Conservation (phyloP, 2,888 invertebrate species). For the Sinhomidia bicolor region DNA sequence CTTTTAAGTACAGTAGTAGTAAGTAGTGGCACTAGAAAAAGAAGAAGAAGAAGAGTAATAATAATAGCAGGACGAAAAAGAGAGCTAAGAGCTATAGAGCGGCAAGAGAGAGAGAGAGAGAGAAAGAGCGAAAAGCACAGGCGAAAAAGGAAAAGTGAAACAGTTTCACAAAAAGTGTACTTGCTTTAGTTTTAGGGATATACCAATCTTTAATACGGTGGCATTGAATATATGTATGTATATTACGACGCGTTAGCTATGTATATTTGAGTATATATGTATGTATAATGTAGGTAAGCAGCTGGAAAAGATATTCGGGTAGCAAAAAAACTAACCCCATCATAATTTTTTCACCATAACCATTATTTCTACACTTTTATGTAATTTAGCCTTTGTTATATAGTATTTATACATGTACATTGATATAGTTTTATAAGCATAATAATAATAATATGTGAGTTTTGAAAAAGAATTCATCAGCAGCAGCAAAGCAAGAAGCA, state of each 20-base stretch:
- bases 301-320: conserved; percentile 5
- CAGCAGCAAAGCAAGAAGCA: no score
- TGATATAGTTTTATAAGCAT: background rate
- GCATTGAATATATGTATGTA: background rate
- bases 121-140: background rate
- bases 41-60: background rate
- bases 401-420: no score
- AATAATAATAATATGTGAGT: no score
- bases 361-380: background rate
- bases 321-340: background rate
- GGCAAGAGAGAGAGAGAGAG: no score
- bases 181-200: background rate
- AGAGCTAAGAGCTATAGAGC: background rate
- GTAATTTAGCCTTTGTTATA: background rate
- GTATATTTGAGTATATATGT: no score
- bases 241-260: no score
- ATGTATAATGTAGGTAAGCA: background rate
- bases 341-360: conserved; percentile 38
- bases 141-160: conserved; percentile 44
- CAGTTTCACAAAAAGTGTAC: background rate
- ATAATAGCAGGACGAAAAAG: background rate
- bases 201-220: background rate
- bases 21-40: background rate
- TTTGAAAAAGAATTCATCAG: conserved; percentile 16
- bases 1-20: background rate